phyloP scores from a whole-genome alignment of 2,797 vertebrate species.

The Chromis chromis region DNA sequence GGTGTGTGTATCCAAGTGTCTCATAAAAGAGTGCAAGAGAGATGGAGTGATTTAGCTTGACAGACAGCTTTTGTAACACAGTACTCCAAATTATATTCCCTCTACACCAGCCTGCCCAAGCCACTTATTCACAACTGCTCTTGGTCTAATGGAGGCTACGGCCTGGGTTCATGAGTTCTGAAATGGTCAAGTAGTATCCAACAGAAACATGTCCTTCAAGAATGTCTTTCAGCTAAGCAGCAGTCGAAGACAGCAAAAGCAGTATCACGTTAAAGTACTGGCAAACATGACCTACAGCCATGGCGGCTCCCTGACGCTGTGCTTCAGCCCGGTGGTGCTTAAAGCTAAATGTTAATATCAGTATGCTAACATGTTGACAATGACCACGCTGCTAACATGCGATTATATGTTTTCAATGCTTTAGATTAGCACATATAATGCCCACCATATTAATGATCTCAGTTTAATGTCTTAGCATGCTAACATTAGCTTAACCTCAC shows the following conservation, averaged over 20 bases:
- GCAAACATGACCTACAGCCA: not conserved
- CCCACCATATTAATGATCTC: too few species aligned
- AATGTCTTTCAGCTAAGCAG: not conserved
- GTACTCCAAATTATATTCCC: conserved; percentile 56
- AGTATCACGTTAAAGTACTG: not conserved
- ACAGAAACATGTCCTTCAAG: conserved; percentile 1
- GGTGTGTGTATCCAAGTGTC: conserved; percentile 16
- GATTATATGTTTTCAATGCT: too few species aligned
- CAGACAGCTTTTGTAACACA: conserved; percentile 67
- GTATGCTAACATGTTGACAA: too few species aligned
- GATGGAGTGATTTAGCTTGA: conserved; percentile 69
- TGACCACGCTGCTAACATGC: too few species aligned
- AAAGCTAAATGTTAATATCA: too few species aligned
- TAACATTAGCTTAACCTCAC: not conserved
- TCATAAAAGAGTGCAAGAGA: conserved; percentile 17
- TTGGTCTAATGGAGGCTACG: conserved; percentile 24
- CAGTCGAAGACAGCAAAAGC: not conserved
- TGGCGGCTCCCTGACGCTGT: not conserved
- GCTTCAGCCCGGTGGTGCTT: too few species aligned
- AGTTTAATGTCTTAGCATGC: not conserved
- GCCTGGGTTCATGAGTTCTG: conserved; percentile 8
- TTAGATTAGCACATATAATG: too few species aligned
- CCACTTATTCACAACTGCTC: conserved; percentile 39
- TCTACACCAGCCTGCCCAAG: conserved; percentile 26
- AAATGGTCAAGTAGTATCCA: conserved; percentile 3